A percentile compares a stretch with the other conserved stretches of the same genome.
These are phyloP conservation scores for Synodontis membranacea DNA, from an alignment of 2,113 vertebrate genomes.

Conservation along the genomic window DNA sequence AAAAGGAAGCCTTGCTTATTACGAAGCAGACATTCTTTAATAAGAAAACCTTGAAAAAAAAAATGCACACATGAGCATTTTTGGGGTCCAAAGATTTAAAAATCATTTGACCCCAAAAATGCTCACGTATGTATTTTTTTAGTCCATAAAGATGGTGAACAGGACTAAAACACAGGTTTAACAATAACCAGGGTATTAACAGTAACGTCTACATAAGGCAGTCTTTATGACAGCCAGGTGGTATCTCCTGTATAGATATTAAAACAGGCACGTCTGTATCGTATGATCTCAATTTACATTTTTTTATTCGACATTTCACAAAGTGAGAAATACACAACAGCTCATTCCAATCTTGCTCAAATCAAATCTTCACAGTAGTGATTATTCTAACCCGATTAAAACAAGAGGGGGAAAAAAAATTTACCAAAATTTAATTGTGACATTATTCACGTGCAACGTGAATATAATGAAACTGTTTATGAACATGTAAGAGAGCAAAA, in stretches of 20 bases:
- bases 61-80: too few species aligned
- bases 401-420: neutral
- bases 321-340: neutral
- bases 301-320: conserved; percentile 17
- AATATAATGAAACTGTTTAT: conserved; percentile 78
- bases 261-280: neutral
- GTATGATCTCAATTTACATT: neutral
- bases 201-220: neutral
- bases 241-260: neutral
- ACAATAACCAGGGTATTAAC: neutral
- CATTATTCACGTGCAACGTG: conserved; percentile 77
- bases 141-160: neutral
- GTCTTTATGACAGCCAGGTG: neutral
- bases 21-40: too few species aligned
- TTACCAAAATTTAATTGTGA: conserved; percentile 88
- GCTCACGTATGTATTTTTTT: too few species aligned
- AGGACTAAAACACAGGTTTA: neutral
- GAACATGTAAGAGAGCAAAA: conserved; percentile 87
- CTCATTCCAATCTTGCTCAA: neutral
- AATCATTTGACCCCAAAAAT: too few species aligned
- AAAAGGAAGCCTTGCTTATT: too few species aligned
- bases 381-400: neutral
- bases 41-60: too few species aligned
- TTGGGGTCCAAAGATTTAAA: too few species aligned
- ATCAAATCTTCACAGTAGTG: neutral